phyloP scores from a whole-genome alignment of 2,797 vertebrate species.

The Pogonophryne albipinna region DNA sequence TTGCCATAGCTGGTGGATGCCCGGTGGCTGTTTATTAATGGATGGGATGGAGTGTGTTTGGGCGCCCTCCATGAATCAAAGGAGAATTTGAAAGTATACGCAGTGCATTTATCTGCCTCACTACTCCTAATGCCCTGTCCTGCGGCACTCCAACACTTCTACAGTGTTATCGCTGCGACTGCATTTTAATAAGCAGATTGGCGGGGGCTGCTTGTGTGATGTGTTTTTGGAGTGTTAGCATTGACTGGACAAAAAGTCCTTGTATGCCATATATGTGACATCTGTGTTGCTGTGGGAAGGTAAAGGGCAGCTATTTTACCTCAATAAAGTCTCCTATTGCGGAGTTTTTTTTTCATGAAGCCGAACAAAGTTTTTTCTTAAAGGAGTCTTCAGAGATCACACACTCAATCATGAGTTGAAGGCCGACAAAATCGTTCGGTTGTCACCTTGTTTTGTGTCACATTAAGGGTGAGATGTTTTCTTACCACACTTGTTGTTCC shows the following conservation, averaged over 20 bases:
- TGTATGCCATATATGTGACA: not conserved
- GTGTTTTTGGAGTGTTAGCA: not conserved
- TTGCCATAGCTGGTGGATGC: conserved; percentile 3
- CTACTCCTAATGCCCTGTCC: conserved; percentile 26
- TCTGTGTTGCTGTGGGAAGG: no score
- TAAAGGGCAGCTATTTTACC: no score
- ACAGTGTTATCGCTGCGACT: not conserved
- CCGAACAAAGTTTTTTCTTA: no score
- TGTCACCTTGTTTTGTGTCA: no score
- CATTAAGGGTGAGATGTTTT: no score
- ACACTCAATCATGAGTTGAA: no score
- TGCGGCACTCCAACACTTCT: conserved; percentile 16
- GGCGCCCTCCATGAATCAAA: conserved; percentile 54
- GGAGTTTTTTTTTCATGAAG: no score
- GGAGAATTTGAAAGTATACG: conserved; percentile 36
- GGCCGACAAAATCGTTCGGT: no score
- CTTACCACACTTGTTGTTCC: no score
- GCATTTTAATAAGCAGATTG: conserved; percentile 16
- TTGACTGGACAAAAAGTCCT: not conserved
- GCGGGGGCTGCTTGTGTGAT: not conserved
- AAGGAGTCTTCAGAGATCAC: no score
- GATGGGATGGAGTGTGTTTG: conserved; percentile 42
- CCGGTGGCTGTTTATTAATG: conserved; percentile 51
- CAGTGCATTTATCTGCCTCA: conserved; percentile 46
- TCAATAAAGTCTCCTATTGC: no score